phyloP scores from a whole-genome alignment of 2,888 invertebrate genomes.

The Fissipunctia ypsillon region DNA sequence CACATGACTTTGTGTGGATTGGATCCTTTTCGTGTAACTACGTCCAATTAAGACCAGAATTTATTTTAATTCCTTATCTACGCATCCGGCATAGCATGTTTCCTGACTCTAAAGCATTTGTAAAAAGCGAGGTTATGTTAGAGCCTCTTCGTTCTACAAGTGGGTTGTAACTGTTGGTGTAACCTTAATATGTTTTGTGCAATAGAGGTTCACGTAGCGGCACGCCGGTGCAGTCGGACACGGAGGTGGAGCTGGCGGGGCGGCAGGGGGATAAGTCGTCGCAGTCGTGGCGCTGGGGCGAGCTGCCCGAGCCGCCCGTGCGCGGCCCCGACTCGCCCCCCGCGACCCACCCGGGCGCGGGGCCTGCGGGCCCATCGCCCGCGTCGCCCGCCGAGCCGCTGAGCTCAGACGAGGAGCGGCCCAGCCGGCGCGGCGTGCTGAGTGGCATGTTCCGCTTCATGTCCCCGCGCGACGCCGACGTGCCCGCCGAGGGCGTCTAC shows the following conservation, averaged over 20 bases:
- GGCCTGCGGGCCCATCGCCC: conserved; percentile 77
- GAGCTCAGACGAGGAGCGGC: conserved; percentile 89
- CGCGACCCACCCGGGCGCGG: conserved; percentile 74
- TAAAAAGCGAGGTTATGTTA: conserved; percentile 5
- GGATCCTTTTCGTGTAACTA: no score
- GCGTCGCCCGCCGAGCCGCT: conserved; percentile 85
- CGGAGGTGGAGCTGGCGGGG: conserved; percentile 95
- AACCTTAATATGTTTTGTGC: not conserved
- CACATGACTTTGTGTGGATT: no score
- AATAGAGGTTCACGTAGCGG: conserved; percentile 92
- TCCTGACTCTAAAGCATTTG: conserved; percentile 13
- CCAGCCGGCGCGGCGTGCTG: conserved; percentile 92
- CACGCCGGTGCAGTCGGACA: conserved; percentile 98
- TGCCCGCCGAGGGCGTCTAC: conserved; percentile 95
- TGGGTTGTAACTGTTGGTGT: not conserved
- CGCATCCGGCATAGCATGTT: conserved; percentile 37
- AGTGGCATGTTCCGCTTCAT: conserved; percentile 98
- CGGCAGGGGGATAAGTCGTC: conserved; percentile 86
- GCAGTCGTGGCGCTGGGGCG: conserved; percentile 97
- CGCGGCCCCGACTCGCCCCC: conserved; percentile 71
- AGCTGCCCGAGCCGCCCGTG: conserved; percentile 92
- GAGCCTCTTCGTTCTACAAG: conserved; percentile 6
- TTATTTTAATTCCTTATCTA: conserved; percentile 9
- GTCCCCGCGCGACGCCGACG: conserved; percentile 86
- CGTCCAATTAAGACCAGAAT: conserved; percentile 13